phyloP scores from a whole-genome alignment of 2,113 vertebrate genomes.

The Pterocles burchelli region DNA sequence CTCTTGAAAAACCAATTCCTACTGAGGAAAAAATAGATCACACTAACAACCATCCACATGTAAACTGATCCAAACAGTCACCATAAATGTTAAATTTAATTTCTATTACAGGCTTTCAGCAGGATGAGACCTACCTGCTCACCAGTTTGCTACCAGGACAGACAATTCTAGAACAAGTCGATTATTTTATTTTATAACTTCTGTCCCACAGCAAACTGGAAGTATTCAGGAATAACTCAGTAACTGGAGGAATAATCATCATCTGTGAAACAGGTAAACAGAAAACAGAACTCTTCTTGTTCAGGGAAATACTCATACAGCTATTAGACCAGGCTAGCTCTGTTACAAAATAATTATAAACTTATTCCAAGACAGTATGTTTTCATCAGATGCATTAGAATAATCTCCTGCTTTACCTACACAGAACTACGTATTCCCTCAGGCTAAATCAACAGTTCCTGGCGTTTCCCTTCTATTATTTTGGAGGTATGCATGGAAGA shows the following conservation, averaged over 20 bases:
- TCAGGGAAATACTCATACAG: not conserved
- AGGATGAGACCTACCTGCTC: not conserved
- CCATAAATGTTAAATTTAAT: not conserved
- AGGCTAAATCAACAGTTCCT: not conserved
- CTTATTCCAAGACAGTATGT: not conserved
- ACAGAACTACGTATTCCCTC: not conserved
- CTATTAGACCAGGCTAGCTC: not conserved
- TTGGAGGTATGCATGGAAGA: not conserved
- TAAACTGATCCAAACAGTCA: not conserved
- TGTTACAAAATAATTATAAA: not conserved
- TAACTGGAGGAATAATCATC: not conserved
- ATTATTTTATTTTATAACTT: not conserved
- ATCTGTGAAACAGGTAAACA: not conserved
- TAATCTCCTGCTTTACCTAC: not conserved
- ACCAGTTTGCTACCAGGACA: not conserved
- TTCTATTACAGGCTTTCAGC: not conserved
- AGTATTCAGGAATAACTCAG: not conserved
- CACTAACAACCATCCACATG: not conserved
- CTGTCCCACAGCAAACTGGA: not conserved
- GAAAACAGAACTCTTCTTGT: not conserved
- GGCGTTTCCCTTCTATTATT: not conserved
- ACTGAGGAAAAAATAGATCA: not conserved
- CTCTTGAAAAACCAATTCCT: not conserved
- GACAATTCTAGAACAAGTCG: not conserved
- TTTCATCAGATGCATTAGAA: not conserved